A percentile compares a stretch with the other conserved stretches of the same genome.
These are phyloP conservation scores for Neodon shergylaensis DNA, from an alignment of 2,113 vertebrate genomes.

Conservation along the genomic window DNA sequence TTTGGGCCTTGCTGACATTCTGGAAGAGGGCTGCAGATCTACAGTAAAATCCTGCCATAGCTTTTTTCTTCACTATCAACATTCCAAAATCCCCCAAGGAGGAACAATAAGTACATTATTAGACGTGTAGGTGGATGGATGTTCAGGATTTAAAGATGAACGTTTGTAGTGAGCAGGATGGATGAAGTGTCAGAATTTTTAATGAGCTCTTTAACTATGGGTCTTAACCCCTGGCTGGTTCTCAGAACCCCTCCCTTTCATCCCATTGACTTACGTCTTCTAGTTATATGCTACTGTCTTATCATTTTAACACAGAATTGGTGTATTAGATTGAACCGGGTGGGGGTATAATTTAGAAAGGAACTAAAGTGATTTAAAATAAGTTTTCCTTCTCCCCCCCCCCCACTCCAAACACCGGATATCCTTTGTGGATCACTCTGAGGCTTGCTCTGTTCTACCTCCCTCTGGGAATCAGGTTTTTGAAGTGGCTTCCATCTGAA, in stretches of 20 bases:
- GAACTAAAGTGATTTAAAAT: conserved; percentile 26
- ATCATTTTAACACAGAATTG: conserved; percentile 29
- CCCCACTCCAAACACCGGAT: not conserved
- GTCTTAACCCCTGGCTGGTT: not conserved
- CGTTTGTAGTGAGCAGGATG: conserved; percentile 29
- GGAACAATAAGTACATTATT: not conserved
- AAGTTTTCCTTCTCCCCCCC: not conserved
- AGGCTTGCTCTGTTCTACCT: not conserved
- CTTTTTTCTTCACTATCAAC: conserved; percentile 37
- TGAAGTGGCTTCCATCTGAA: not conserved
- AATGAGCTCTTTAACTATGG: conserved; percentile 20
- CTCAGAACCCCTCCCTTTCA: not conserved
- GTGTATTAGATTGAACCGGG: not conserved
- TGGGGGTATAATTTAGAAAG: not conserved
- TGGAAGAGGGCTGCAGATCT: conserved; percentile 72
- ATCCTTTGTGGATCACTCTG: not conserved
- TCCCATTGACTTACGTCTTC: conserved; percentile 34
- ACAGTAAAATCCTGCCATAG: conserved; percentile 56
- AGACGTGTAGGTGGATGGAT: not conserved
- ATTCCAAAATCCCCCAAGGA: conserved; percentile 27
- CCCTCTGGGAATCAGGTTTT: conserved; percentile 17
- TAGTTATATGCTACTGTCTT: not conserved
- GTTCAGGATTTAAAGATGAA: not conserved
- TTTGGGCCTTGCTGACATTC: conserved; percentile 74
- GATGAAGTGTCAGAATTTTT: conserved; percentile 42